phyloP scores from a whole-genome alignment of 1,140 invertebrate species.

The Aphaenogaster ashmeadi region DNA sequence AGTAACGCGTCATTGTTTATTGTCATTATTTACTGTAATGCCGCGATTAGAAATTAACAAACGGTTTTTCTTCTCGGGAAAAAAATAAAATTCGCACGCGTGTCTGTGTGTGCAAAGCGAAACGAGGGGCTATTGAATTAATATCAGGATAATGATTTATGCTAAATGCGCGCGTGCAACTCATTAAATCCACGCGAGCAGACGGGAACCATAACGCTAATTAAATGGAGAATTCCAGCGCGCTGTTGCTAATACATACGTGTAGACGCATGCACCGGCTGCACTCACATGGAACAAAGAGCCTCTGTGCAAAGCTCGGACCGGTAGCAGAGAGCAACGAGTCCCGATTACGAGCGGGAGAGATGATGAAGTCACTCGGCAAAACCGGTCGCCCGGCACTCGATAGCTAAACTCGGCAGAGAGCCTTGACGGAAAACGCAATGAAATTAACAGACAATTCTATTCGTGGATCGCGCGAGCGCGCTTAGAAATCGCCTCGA shows the following conservation, averaged over 20 bases:
- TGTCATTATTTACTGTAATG: not conserved
- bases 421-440: conserved; percentile 41
- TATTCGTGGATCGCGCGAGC: conserved; percentile 47
- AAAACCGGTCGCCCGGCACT: conserved; percentile 65
- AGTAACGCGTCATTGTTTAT: not conserved
- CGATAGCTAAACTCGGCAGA: conserved; percentile 37
- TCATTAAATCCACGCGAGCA: conserved; percentile 42
- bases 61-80: not conserved
- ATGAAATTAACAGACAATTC: conserved; percentile 68
- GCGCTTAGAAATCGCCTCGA: not conserved
- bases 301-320: conserved; percentile 47
- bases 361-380: conserved; percentile 72
- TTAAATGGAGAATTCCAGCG: conserved; percentile 64
- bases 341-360: conserved; percentile 67
- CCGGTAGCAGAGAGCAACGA: conserved; percentile 66
- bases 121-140: conserved; percentile 17
- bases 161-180: conserved; percentile 40
- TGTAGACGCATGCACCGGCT: not conserved
- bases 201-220: conserved; percentile 58
- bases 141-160: conserved; percentile 55
- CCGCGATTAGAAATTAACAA: conserved; percentile 26
- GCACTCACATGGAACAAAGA: conserved; percentile 66
- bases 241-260: conserved; percentile 12
- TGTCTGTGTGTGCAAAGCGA: not conserved
- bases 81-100: not conserved